Conservation (phyloP, 92 coral and sea anemone genomes). For the Porites lobata region DNA sequence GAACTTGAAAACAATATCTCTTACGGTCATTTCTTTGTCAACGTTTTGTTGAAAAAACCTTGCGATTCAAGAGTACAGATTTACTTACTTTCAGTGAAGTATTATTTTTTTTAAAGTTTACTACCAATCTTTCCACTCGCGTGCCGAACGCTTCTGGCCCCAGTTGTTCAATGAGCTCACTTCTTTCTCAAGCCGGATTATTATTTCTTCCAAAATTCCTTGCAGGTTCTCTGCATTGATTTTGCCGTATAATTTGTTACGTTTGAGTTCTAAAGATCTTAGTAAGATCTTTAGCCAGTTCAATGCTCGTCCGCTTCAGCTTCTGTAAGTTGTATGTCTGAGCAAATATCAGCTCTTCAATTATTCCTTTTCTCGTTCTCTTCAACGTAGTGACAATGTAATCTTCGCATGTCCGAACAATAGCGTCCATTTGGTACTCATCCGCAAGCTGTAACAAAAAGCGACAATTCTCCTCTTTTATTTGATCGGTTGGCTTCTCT, state of each 20-base stretch:
- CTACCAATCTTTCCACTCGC: no score
- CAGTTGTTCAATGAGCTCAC: no score
- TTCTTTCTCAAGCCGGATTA: no score
- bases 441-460: neutral
- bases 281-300: neutral
- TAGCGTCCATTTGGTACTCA: slow-evolving; percentile 8
- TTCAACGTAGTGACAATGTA: neutral
- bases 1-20: no score
- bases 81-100: no score
- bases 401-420: slow-evolving; percentile 5
- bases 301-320: neutral
- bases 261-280: slow-evolving; percentile 16
- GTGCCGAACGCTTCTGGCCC: no score
- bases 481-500: neutral
- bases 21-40: no score
- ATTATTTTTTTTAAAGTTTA: no score
- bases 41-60: no score
- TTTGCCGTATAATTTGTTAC: neutral
- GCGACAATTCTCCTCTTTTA: neutral
- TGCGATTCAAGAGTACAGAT: no score
- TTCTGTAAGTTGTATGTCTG: neutral
- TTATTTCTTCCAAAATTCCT: neutral
- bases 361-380: neutral
- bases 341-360: neutral
- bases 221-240: neutral